A percentile compares a stretch with the other conserved stretches of the same genome.
Evolutionary conservation across 2,888 invertebrate species (phyloP).

Genomic region (Agrenia bidenticulata): DNA sequence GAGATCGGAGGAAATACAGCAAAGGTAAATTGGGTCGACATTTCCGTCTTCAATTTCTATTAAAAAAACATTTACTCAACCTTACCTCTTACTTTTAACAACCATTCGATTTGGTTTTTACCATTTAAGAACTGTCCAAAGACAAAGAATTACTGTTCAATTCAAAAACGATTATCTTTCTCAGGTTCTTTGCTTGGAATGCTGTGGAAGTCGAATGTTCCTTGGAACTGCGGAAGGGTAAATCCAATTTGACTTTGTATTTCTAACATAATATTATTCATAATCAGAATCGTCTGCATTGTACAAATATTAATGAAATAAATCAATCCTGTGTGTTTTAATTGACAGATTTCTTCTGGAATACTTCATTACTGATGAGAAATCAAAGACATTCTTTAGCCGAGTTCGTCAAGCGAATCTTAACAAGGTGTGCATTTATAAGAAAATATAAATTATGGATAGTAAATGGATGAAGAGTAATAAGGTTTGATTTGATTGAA

Average conservation of each 20-base stretch:
- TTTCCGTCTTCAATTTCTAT: background rate
- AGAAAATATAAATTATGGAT: background rate
- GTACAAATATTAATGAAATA: background rate
- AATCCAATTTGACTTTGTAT: background rate
- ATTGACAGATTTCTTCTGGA: conserved; percentile 43
- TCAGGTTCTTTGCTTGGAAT: conserved; percentile 51
- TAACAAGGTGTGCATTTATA: conserved; percentile 43
- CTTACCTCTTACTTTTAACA: too few relatives aligned
- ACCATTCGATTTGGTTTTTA: too few relatives aligned
- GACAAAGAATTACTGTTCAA: too few relatives aligned
- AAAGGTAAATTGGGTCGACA: conserved; percentile 32
- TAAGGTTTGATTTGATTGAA: too few relatives aligned
- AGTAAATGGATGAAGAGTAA: too few relatives aligned
- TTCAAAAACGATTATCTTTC: too few relatives aligned
- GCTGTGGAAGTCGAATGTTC: conserved; percentile 50
- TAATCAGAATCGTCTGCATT: background rate
- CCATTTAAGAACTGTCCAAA: too few relatives aligned
- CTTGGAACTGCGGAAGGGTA: conserved; percentile 50
- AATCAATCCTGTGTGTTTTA: background rate
- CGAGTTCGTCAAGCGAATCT: conserved; percentile 42
- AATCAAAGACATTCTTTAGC: conserved; percentile 40
- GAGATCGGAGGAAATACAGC: conserved; percentile 40
- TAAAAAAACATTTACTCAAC: too few relatives aligned
- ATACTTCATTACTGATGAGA: conserved; percentile 50
- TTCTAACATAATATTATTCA: background rate